These are phyloP conservation scores for Idaea aversata DNA, from an alignment of 2,888 invertebrate species.

Conservation along the genomic window DNA sequence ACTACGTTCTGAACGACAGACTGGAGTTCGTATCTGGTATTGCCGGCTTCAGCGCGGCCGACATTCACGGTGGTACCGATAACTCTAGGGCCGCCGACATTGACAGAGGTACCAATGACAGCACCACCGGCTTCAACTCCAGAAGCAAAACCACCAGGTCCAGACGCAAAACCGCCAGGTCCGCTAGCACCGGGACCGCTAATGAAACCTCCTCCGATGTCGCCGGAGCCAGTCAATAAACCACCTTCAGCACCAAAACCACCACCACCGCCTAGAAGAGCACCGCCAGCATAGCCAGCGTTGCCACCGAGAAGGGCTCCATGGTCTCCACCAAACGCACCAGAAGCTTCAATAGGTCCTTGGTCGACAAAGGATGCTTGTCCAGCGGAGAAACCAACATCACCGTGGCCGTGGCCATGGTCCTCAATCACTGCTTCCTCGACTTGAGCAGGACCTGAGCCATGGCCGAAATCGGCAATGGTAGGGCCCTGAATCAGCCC, in stretches of 20 bases:
- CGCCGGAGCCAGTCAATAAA: slow-evolving; percentile 4
- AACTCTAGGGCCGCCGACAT: slow-evolving; percentile 48
- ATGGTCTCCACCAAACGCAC: slow-evolving; percentile 6
- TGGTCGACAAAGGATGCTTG: background rate
- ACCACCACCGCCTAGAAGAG: slow-evolving; percentile 12
- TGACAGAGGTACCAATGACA: slow-evolving; percentile 23
- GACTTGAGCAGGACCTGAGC: slow-evolving; percentile 17
- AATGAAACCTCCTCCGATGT: slow-evolving; percentile 5
- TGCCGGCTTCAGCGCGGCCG: slow-evolving; percentile 44
- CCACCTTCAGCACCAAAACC: slow-evolving; percentile 5
- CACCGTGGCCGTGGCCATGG: background rate
- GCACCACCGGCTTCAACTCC: slow-evolving; percentile 16
- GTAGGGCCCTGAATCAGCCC: slow-evolving; percentile 19
- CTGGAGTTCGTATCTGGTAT: slow-evolving; percentile 66
- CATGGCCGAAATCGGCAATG: slow-evolving; percentile 17
- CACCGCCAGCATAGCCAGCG: slow-evolving; percentile 15
- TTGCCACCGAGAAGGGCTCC: slow-evolving; percentile 12
- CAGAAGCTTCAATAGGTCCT: background rate
- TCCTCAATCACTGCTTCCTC: slow-evolving; percentile 20
- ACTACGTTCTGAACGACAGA: slow-evolving; percentile 70
- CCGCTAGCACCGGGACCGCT: slow-evolving; percentile 17
- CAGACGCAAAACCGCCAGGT: slow-evolving; percentile 23
- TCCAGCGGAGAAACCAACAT: background rate
- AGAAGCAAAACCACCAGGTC: slow-evolving; percentile 14
- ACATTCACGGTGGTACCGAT: slow-evolving; percentile 57